Evolutionary conservation across 2,113 vertebrate species (phyloP).

Genomic region (Corvus cornix): DNA sequence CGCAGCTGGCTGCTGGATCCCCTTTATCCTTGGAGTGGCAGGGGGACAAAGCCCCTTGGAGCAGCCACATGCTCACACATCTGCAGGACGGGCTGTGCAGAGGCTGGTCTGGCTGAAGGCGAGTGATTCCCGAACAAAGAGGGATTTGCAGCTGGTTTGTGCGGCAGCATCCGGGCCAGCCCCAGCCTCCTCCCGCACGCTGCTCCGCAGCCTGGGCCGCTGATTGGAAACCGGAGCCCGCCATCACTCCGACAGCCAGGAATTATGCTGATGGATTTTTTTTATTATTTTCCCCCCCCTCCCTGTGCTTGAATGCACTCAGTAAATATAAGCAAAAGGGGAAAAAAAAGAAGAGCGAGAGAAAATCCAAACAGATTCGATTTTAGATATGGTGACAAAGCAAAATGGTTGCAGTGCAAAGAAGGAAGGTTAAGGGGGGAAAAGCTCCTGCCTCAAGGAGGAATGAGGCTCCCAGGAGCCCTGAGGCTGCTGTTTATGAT

Average conservation of each 20-base stretch:
- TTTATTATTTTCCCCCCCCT: background rate
- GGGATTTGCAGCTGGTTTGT: constrained; percentile 12
- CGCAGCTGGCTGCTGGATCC: background rate
- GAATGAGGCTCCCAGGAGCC: background rate
- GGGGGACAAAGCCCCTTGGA: background rate
- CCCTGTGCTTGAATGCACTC: background rate
- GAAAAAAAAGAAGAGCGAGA: background rate
- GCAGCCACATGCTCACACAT: background rate
- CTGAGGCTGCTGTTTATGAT: background rate
- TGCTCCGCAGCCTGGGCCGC: background rate
- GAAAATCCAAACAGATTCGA: constrained; percentile 44
- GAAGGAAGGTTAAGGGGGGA: background rate
- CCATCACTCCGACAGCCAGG: background rate
- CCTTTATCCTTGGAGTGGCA: background rate
- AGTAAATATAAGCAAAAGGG: constrained; percentile 1
- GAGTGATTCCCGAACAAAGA: constrained; percentile 21
- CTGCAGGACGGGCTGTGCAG: background rate
- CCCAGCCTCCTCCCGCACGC: constrained; percentile 34
- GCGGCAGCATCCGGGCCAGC: constrained; percentile 14
- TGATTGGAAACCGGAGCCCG: constrained; percentile 30
- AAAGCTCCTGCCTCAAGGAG: background rate
- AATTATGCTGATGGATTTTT: constrained; percentile 41
- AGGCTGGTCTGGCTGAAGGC: background rate
- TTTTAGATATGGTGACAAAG: constrained; percentile 34
- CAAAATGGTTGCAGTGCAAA: constrained; percentile 5